phyloP scores from a whole-genome alignment of 2,888 invertebrate genomes.

The Subacronicta megacephala region DNA sequence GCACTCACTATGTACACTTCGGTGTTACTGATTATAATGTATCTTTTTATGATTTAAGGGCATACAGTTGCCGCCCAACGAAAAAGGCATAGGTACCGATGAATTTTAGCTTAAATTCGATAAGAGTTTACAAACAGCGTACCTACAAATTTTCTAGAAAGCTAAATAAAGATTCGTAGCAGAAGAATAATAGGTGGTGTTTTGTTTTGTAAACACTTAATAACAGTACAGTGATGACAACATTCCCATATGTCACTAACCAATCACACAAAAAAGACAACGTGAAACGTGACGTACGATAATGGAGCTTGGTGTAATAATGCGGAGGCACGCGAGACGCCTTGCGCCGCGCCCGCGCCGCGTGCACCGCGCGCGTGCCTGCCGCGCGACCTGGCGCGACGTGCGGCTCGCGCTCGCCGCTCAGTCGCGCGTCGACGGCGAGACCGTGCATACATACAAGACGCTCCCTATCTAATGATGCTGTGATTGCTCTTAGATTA shows the following conservation, averaged over 20 bases:
- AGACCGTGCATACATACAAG: slow-evolving; percentile 56
- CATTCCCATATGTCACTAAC: slow-evolving; percentile 26
- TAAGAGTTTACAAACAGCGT: too few species aligned
- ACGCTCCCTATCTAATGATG: slow-evolving; percentile 54
- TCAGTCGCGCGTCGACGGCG: slow-evolving; percentile 82
- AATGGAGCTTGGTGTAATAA: slow-evolving; percentile 61
- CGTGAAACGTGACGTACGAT: slow-evolving; percentile 41
- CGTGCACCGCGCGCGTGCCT: slow-evolving; percentile 82
- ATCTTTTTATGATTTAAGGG: neutral
- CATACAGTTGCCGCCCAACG: too few species aligned
- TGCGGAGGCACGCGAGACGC: slow-evolving; percentile 75
- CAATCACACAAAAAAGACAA: slow-evolving; percentile 29
- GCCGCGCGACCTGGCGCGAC: slow-evolving; percentile 39
- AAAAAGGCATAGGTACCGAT: neutral
- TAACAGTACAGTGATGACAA: slow-evolving; percentile 16
- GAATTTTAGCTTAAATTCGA: neutral
- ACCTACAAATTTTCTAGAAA: too few species aligned
- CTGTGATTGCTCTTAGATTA: slow-evolving; percentile 62
- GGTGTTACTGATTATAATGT: neutral
- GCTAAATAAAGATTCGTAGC: too few species aligned
- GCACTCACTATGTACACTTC: neutral
- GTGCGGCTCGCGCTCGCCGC: slow-evolving; percentile 66
- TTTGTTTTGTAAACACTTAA: slow-evolving; percentile 10
- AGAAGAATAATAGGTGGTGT: neutral
- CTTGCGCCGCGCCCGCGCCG: slow-evolving; percentile 67